Evolutionary conservation across 2,113 vertebrate genomes (phyloP).

Genomic region (Passer domesticus): DNA sequence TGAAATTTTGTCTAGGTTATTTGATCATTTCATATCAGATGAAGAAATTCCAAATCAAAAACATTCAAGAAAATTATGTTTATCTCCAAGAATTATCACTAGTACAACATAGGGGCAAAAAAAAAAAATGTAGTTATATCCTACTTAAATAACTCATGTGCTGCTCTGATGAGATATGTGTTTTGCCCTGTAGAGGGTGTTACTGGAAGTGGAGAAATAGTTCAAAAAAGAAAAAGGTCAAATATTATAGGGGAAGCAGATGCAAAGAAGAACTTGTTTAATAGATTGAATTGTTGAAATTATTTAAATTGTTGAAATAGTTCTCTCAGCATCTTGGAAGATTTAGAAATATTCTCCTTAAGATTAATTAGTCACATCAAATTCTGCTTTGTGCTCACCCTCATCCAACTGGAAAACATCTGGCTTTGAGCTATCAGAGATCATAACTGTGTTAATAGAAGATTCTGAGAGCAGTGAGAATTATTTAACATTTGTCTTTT

Average conservation of each 20-base stretch:
- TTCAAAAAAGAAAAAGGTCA: not conserved
- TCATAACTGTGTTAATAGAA: slow-evolving; percentile 43
- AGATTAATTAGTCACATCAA: slow-evolving; percentile 66
- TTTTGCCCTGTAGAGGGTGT: not conserved
- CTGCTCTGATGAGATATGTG: not conserved
- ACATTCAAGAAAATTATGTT: not conserved
- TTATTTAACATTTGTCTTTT: slow-evolving; percentile 60
- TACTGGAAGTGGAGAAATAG: not conserved
- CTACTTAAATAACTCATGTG: not conserved
- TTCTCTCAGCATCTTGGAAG: not conserved
- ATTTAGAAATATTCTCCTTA: not conserved
- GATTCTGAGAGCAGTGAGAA: slow-evolving; percentile 17
- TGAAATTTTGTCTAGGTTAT: not conserved
- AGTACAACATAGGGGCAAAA: not conserved
- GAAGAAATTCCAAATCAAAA: not conserved
- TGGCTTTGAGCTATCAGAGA: slow-evolving; percentile 49
- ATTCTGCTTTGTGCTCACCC: slow-evolving; percentile 26
- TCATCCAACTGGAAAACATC: slow-evolving; percentile 65
- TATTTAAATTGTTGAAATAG: not conserved
- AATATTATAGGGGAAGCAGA: not conserved
- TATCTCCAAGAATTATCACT: not conserved
- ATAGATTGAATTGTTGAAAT: not conserved
- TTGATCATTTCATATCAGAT: not conserved
- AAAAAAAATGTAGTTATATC: not conserved
- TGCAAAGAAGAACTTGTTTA: not conserved